These are phyloP conservation scores for Ceratosolen solmsi DNA, from an alignment of 1,140 invertebrate genomes.

Conservation along the genomic window DNA sequence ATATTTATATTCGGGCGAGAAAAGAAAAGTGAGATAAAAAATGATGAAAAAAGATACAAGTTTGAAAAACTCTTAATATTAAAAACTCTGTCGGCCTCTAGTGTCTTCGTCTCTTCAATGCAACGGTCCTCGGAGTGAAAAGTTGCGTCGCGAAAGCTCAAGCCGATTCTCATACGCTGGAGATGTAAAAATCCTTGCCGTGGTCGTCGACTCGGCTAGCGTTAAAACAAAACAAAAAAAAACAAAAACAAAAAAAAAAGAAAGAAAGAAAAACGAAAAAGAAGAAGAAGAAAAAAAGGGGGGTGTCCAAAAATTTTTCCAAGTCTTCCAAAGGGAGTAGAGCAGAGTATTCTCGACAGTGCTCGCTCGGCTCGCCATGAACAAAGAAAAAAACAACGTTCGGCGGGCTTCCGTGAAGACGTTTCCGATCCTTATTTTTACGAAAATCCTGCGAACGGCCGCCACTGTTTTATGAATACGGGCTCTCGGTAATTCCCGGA, in stretches of 20 bases:
- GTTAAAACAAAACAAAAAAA: background rate
- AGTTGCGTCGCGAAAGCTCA: conserved; percentile 21
- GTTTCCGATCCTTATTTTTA: conserved; percentile 43
- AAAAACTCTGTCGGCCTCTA: conserved; percentile 25
- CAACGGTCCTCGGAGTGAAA: background rate
- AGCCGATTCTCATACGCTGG: background rate
- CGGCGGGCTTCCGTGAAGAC: background rate
- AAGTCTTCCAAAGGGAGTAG: background rate
- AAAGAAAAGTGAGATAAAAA: conserved; percentile 23
- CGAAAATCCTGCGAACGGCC: conserved; percentile 5
- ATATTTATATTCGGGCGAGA: conserved; percentile 46
- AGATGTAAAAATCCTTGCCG: conserved; percentile 24
- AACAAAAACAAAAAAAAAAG: too few relatives aligned
- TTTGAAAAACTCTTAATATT: conserved; percentile 46
- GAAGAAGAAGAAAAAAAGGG: too few relatives aligned
- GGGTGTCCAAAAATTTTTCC: too few relatives aligned
- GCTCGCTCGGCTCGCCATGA: too few relatives aligned
- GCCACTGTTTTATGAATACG: conserved; percentile 34
- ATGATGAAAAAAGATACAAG: conserved; percentile 36
- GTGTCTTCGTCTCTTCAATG: background rate
- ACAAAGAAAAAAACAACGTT: background rate
- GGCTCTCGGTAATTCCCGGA: background rate
- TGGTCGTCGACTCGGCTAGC: background rate
- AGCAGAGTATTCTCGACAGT: conserved; percentile 7
- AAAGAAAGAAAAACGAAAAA: too few relatives aligned